These are phyloP conservation scores for Ceuthmochares aereus DNA, from an alignment of 2,113 vertebrate species.

Conservation along the genomic window DNA sequence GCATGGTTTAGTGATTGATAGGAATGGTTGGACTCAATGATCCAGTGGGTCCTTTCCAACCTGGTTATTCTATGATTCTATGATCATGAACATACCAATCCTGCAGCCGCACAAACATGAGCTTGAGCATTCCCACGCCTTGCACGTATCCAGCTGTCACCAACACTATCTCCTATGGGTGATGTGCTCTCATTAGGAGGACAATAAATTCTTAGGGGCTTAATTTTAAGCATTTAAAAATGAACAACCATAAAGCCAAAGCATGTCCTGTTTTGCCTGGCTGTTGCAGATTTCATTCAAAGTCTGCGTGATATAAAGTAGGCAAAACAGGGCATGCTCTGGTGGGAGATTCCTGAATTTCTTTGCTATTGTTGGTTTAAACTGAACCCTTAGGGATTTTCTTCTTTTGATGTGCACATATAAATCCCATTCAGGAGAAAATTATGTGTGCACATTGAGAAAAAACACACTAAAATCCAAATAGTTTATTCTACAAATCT, in stretches of 20 bases:
- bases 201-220: background rate
- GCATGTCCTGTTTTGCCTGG: slow-evolving; percentile 30
- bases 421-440: background rate
- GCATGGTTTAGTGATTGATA: too few relatives aligned
- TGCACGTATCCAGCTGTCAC: background rate
- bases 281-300: slow-evolving; percentile 5
- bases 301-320: background rate
- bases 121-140: rapidly evolving
- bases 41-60: too few relatives aligned
- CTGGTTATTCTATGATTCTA: too few relatives aligned
- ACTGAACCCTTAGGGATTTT: slow-evolving; percentile 40
- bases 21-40: too few relatives aligned
- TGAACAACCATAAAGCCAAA: background rate
- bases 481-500: background rate
- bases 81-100: rapidly evolving
- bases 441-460: background rate
- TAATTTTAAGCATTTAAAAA: background rate
- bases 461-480: background rate
- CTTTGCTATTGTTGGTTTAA: slow-evolving; percentile 42
- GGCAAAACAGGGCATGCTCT: slow-evolving; percentile 29
- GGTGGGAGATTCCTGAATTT: slow-evolving; percentile 29
- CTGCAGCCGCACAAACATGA: background rate
- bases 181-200: background rate
- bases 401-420: slow-evolving; percentile 41
- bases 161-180: background rate